phyloP scores from a whole-genome alignment of 2,888 invertebrate genomes.

The Elegia similella region DNA sequence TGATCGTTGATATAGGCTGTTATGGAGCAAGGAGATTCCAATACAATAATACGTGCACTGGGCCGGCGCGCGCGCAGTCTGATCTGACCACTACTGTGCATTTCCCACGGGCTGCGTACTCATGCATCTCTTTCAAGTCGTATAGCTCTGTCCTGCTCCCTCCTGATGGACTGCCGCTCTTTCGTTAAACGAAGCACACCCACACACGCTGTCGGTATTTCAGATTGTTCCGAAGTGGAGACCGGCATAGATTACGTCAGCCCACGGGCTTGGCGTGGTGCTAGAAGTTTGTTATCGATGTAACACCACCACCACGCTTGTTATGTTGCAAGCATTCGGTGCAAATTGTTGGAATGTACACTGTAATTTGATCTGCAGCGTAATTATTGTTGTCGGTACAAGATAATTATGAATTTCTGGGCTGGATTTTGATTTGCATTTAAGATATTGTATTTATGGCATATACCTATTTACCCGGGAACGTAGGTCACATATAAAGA shows the following conservation, averaged over 20 bases:
- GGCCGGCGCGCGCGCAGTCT: conserved; percentile 80
- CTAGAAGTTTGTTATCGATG: conserved; percentile 50
- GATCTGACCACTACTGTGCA: conserved; percentile 83
- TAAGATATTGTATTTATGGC: neutral
- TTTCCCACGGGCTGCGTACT: conserved; percentile 79
- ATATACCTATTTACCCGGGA: no score
- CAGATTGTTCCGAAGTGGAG: conserved; percentile 72
- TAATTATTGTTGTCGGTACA: conserved; percentile 1
- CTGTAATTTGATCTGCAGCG: conserved; percentile 15
- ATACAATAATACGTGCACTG: conserved; percentile 81
- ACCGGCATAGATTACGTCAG: conserved; percentile 77
- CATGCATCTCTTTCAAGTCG: conserved; percentile 48
- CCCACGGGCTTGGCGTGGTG: conserved; percentile 50
- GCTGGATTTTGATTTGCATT: neutral
- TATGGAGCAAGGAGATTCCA: conserved; percentile 59
- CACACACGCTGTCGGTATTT: conserved; percentile 80
- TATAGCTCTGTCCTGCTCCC: conserved; percentile 58
- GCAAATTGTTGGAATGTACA: conserved; percentile 27
- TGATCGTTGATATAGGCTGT: conserved; percentile 52
- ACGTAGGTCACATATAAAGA: no score
- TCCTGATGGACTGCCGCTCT: conserved; percentile 79
- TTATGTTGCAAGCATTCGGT: conserved; percentile 26
- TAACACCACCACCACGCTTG: conserved; percentile 47
- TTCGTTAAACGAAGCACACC: conserved; percentile 81
- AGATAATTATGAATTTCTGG: conserved; percentile 8